Evolutionary conservation across 1,140 invertebrate genomes (phyloP).

Genomic region (Hesperophylax magnus): DNA sequence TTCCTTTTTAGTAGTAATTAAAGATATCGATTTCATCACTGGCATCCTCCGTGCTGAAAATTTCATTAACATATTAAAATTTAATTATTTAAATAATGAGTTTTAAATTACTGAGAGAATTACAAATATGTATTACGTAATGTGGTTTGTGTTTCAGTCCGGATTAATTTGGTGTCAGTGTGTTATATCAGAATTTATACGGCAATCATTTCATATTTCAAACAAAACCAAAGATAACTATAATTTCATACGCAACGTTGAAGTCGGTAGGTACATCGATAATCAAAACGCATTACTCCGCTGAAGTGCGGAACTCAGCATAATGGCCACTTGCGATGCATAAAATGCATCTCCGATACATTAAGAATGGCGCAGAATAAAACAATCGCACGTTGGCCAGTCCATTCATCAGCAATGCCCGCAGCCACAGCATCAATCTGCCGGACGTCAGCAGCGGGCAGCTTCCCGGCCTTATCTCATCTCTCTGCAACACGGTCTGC

Average conservation of each 20-base stretch:
- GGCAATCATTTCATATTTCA: too few relatives aligned
- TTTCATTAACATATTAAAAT: too few relatives aligned
- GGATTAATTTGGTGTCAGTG: too few relatives aligned
- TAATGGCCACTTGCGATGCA: conserved; percentile 4
- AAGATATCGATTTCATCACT: too few relatives aligned
- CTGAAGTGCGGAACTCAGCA: neutral
- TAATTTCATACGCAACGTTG: neutral
- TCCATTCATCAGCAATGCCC: conserved; percentile 36
- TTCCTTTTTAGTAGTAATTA: too few relatives aligned
- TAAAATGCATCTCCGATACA: neutral
- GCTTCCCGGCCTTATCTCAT: conserved; percentile 46
- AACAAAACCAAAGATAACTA: too few relatives aligned
- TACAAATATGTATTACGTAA: too few relatives aligned
- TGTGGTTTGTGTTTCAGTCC: too few relatives aligned
- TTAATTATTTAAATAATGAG: too few relatives aligned
- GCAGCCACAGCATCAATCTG: conserved; percentile 45
- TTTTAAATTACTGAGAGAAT: too few relatives aligned
- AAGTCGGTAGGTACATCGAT: neutral
- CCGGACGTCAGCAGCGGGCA: conserved; percentile 8
- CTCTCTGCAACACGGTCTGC: conserved; percentile 5
- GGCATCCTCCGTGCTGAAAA: too few relatives aligned
- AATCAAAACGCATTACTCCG: neutral
- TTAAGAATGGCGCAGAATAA: neutral
- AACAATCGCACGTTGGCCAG: conserved; percentile 10
- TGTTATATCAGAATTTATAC: too few relatives aligned